Percentiles rank a stretch among this genome's conserved stretches.
These are phyloP conservation scores for Apomyelois bistriatella DNA, from an alignment of 2,888 invertebrate genomes.

Conservation along the genomic window DNA sequence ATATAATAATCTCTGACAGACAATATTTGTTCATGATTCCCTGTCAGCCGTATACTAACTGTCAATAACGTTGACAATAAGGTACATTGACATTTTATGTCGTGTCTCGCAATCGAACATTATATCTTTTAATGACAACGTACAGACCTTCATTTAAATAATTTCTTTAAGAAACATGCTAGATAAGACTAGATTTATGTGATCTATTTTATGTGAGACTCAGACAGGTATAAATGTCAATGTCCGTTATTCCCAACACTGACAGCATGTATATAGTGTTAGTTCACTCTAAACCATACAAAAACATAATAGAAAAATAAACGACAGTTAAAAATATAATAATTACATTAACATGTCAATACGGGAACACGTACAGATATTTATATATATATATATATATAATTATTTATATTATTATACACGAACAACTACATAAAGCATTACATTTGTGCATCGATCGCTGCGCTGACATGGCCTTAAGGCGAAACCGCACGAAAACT, in stretches of 20 bases:
- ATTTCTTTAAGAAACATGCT: too few species aligned
- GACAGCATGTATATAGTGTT: conserved; percentile 16
- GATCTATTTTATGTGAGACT: neutral
- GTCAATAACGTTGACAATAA: neutral
- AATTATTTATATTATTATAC: conserved; percentile 46
- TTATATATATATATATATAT: conserved; percentile 35
- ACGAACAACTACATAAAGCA: conserved; percentile 73
- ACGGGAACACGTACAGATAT: conserved; percentile 56
- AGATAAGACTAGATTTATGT: too few species aligned
- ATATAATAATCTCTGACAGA: neutral
- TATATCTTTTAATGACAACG: neutral
- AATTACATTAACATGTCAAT: conserved; percentile 36
- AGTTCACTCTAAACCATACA: conserved; percentile 22
- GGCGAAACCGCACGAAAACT: neutral
- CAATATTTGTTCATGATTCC: neutral
- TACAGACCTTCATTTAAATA: too few species aligned
- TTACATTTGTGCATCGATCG: conserved; percentile 58
- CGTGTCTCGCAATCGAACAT: neutral
- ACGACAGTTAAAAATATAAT: conserved; percentile 30
- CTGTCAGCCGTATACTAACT: neutral
- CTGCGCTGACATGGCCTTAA: conserved; percentile 25
- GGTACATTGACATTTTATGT: neutral
- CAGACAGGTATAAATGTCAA: neutral
- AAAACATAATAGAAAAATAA: conserved; percentile 28
- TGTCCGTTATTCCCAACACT: neutral